A percentile compares a stretch with the other conserved stretches of the same genome.
Evolutionary conservation across 2,113 vertebrate species (phyloP).

Genomic region (Tachycineta bicolor): DNA sequence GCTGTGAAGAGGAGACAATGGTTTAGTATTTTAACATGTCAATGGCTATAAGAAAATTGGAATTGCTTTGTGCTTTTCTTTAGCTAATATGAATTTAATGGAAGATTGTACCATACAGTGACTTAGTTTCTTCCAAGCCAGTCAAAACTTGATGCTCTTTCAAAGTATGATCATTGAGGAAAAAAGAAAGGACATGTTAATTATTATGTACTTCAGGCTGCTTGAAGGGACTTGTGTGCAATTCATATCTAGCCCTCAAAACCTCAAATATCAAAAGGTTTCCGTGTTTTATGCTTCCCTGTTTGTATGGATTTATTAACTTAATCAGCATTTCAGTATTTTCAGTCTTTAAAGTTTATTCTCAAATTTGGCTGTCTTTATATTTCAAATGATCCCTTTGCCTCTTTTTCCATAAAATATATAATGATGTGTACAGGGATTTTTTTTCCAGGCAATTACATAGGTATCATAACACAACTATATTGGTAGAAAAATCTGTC

Average conservation of each 20-base stretch:
- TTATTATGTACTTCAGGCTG: neutral
- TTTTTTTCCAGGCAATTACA: neutral
- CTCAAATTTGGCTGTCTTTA: neutral
- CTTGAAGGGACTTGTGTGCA: neutral
- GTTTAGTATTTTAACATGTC: neutral
- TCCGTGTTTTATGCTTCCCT: neutral
- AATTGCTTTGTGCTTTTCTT: neutral
- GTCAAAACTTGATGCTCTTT: neutral
- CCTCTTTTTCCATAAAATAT: neutral
- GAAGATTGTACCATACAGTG: neutral
- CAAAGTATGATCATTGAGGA: neutral
- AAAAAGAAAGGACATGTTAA: neutral
- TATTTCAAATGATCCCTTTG: neutral
- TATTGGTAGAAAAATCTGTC: neutral
- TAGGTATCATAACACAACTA: neutral
- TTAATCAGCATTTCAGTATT: neutral
- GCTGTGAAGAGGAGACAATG: neutral
- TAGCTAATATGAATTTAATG: neutral
- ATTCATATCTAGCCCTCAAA: neutral
- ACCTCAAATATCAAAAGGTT: neutral
- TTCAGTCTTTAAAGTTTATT: neutral
- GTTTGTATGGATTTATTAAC: neutral
- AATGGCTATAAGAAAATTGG: neutral
- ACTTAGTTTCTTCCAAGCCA: neutral
- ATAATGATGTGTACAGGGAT: neutral